A percentile compares a stretch with the other conserved stretches of the same genome.
These are phyloP conservation scores for Protobothrops flavoviridis DNA, from an alignment of 2,113 vertebrate species.

Conservation along the genomic window DNA sequence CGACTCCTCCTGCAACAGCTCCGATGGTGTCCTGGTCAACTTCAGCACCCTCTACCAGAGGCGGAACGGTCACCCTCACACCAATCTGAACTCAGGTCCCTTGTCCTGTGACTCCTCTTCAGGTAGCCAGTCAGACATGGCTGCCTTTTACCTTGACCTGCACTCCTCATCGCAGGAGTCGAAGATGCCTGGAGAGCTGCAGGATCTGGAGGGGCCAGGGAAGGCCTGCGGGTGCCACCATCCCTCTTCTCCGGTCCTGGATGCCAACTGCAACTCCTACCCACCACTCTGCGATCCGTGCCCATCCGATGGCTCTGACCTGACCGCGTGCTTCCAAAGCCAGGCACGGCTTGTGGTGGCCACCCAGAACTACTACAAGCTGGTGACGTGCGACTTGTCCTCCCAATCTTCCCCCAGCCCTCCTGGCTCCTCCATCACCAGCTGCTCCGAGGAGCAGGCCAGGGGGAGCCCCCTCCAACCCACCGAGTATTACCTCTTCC, in stretches of 20 bases:
- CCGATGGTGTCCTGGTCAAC: constrained; percentile 90
- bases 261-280: constrained; percentile 95
- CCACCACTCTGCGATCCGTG: constrained; percentile 75
- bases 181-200: constrained; percentile 72
- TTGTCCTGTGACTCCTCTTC: constrained; percentile 82
- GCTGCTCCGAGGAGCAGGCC: constrained; percentile 91
- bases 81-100: constrained; percentile 83
- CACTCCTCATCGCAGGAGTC: constrained; percentile 88
- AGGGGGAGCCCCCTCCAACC: constrained; percentile 87
- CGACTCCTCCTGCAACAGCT: constrained; percentile 96
- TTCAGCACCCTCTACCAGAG: constrained; percentile 96
- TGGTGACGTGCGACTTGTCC: constrained; percentile 95
- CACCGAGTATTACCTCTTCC: constrained; percentile 93
- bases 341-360: constrained; percentile 91
- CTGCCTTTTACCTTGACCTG: constrained; percentile 94
- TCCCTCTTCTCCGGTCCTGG: constrained; percentile 83
- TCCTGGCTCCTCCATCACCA: constrained; percentile 87
- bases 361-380: constrained; percentile 98
- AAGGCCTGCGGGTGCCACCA: constrained; percentile 75
- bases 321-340: constrained; percentile 90
- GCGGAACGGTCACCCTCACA: constrained; percentile 79
- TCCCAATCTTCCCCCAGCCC: constrained; percentile 95
- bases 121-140: constrained; percentile 80
- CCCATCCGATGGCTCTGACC: constrained; percentile 74
- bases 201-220: constrained; percentile 67